phyloP scores from a whole-genome alignment of 1,140 invertebrate species.

The Pogonomyrmex barbatus region DNA sequence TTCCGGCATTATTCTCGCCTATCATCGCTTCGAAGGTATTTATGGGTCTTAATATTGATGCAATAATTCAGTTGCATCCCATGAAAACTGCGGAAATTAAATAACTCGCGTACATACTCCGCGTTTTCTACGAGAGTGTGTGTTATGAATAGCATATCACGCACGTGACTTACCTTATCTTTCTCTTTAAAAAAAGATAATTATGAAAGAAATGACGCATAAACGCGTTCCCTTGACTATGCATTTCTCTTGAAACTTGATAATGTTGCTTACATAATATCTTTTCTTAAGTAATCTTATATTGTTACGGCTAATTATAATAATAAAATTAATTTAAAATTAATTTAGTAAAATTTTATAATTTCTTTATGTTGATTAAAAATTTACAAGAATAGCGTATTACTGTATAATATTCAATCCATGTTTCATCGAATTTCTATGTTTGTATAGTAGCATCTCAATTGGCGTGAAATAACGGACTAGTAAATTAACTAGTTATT shows the following conservation, averaged over 20 bases:
- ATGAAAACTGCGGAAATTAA: background rate
- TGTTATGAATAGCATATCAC: background rate
- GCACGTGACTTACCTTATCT: background rate
- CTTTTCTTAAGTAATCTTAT: background rate
- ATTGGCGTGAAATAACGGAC: conserved; percentile 7
- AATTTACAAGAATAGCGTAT: background rate
- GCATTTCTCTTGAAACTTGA: background rate
- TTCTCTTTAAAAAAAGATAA: background rate
- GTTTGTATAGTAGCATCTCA: background rate
- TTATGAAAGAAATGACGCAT: background rate
- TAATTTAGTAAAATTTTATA: background rate
- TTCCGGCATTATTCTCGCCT: background rate
- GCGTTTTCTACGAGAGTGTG: background rate
- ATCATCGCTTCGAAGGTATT: background rate
- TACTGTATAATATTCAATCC: background rate
- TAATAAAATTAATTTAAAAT: background rate
- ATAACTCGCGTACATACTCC: background rate
- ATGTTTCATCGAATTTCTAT: background rate
- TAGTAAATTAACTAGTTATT: conserved; percentile 12
- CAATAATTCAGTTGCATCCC: background rate
- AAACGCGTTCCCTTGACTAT: background rate
- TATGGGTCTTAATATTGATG: background rate
- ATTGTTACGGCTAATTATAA: background rate
- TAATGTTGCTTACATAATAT: background rate
- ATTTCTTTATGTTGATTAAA: background rate